Conservation (phyloP, 2,113 vertebrate genomes). For the Corydoras sp. region DNA sequence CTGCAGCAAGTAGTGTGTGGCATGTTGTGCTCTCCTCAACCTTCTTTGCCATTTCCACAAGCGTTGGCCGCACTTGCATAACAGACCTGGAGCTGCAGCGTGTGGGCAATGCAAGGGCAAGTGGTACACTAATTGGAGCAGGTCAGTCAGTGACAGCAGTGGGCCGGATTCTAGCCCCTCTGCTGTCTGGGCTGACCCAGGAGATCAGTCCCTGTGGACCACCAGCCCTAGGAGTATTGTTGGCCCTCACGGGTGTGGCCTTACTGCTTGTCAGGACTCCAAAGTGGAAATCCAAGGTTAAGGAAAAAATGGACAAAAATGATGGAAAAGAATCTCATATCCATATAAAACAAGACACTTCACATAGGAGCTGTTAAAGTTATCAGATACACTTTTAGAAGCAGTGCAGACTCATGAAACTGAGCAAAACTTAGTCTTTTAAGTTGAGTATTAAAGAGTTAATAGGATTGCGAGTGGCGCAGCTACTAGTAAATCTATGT, state of each 20-base stretch:
- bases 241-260: slow-evolving; percentile 72
- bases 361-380: too few relatives aligned
- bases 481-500: too few relatives aligned
- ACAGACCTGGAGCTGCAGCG: slow-evolving; percentile 80
- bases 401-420: too few relatives aligned
- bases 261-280: slow-evolving; percentile 66
- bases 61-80: slow-evolving; percentile 81
- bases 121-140: slow-evolving; percentile 81
- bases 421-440: too few relatives aligned
- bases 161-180: slow-evolving; percentile 77
- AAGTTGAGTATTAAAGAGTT: too few relatives aligned
- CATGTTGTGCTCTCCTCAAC: slow-evolving; percentile 77
- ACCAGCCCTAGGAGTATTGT: slow-evolving; percentile 72
- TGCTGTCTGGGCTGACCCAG: slow-evolving; percentile 85
- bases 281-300: slow-evolving; percentile 54
- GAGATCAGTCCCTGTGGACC: slow-evolving; percentile 90
- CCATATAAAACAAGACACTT: background rate
- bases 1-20: slow-evolving; percentile 63
- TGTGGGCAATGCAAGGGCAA: slow-evolving; percentile 72
- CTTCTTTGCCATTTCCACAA: slow-evolving; percentile 83
- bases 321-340: slow-evolving; percentile 18
- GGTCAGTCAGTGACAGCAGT: slow-evolving; percentile 91
- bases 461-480: too few relatives aligned
- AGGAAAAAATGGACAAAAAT: slow-evolving; percentile 35
- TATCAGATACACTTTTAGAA: too few relatives aligned